These are phyloP conservation scores for Spongia lamella DNA, from an alignment of 37 sponge, comb jelly and placozoan genomes.

Conservation along the genomic window DNA sequence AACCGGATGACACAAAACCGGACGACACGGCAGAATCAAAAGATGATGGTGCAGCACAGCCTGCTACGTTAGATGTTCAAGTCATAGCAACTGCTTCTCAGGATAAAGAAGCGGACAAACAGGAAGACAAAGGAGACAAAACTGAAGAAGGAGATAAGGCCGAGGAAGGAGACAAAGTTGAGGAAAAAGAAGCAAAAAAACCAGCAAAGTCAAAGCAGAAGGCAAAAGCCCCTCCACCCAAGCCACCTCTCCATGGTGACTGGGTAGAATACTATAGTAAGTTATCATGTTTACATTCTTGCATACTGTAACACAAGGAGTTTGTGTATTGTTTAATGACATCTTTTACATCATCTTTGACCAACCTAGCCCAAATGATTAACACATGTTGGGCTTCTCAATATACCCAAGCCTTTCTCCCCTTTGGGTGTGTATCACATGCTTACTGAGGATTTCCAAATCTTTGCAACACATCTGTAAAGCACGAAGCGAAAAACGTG, in stretches of 20 bases:
- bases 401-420: no score
- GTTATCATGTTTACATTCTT: no score
- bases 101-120: background rate
- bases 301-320: no score
- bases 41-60: background rate
- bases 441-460: no score
- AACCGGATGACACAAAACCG: background rate
- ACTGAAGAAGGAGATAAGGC: background rate
- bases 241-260: background rate
- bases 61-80: constrained; percentile 4
- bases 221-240: background rate
- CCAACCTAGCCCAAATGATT: no score
- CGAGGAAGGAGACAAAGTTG: constrained; percentile 6
- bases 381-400: no score
- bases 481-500: no score
- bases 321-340: no score
- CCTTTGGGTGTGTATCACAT: no score
- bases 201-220: constrained; percentile 13
- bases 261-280: no score
- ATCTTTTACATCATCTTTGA: no score
- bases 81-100: background rate
- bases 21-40: background rate
- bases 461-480: no score
- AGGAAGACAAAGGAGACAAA: background rate
- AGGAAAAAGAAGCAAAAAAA: constrained; percentile 22